Evolutionary conservation across 2,113 vertebrate genomes (phyloP).

Genomic region (Hippocampus guttulatus): DNA sequence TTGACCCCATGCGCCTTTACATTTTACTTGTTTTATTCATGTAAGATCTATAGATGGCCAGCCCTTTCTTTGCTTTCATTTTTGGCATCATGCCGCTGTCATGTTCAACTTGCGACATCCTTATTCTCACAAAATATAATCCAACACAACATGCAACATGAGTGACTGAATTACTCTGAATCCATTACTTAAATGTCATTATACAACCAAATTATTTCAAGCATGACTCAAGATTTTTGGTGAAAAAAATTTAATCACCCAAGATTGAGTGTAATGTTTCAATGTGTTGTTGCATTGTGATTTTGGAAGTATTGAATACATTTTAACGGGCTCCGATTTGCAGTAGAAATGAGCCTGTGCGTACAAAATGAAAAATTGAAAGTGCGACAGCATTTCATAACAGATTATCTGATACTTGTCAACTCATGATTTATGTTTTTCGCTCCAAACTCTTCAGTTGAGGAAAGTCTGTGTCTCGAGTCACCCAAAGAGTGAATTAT

Average conservation of each 20-base stretch:
- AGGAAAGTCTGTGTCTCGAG: neutral
- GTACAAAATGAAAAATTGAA: neutral
- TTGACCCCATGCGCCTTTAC: constrained; percentile 39
- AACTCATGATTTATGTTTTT: neutral
- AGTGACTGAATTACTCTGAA: neutral
- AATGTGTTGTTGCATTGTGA: neutral
- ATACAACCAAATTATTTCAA: neutral
- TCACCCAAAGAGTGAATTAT: neutral
- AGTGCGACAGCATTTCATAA: neutral
- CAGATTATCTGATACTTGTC: neutral
- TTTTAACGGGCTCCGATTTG: neutral
- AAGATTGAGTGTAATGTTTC: neutral
- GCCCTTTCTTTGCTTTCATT: neutral
- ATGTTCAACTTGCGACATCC: neutral
- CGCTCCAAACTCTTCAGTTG: neutral
- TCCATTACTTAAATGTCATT: neutral
- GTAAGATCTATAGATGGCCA: constrained; percentile 3
- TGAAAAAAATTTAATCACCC: too few relatives aligned
- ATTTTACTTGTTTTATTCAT: neutral
- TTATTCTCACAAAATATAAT: neutral
- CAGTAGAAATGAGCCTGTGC: neutral
- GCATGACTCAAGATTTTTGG: neutral
- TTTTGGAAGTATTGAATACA: neutral
- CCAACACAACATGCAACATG: neutral
- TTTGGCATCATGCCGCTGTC: neutral